Conservation (phyloP, 2,113 vertebrate genomes). For the Eulemur rufifrons region DNA sequence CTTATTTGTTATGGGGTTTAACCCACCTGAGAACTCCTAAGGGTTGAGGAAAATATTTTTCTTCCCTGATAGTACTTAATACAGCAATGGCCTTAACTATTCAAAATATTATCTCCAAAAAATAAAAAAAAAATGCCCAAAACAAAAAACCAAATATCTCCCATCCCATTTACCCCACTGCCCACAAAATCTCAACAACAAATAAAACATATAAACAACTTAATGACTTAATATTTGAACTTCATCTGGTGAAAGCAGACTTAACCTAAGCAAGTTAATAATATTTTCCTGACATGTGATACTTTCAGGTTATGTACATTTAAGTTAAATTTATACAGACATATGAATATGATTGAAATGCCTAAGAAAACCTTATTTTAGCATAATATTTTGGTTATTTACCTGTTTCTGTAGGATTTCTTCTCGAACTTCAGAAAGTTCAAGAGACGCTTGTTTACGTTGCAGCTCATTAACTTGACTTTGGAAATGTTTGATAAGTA, state of each 20-base stretch:
- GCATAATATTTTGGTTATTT: constrained; percentile 31
- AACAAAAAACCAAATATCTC: neutral
- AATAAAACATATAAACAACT: neutral
- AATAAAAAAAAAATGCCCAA: neutral
- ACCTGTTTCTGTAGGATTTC: constrained; percentile 92
- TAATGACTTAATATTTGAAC: neutral
- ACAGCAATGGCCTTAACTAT: neutral
- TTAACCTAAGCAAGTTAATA: neutral
- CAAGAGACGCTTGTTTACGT: constrained; percentile 86
- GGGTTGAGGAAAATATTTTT: neutral
- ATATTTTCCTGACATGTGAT: neutral
- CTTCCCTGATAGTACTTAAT: neutral
- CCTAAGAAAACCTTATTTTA: neutral
- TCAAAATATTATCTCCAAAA: neutral
- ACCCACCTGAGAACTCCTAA: neutral
- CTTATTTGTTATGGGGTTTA: neutral
- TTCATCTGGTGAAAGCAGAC: neutral
- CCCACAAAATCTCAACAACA: neutral
- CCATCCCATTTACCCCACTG: neutral
- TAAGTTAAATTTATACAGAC: neutral
- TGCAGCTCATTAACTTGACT: constrained; percentile 90
- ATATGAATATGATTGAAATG: constrained; percentile 22
- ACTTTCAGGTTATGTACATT: neutral
- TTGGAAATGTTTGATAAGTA: constrained; percentile 90
- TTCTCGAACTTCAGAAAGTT: constrained; percentile 88